These are phyloP conservation scores for Ashinkailepas kermadecensis DNA, from an alignment of 2,888 invertebrate species.

Conservation along the genomic window DNA sequence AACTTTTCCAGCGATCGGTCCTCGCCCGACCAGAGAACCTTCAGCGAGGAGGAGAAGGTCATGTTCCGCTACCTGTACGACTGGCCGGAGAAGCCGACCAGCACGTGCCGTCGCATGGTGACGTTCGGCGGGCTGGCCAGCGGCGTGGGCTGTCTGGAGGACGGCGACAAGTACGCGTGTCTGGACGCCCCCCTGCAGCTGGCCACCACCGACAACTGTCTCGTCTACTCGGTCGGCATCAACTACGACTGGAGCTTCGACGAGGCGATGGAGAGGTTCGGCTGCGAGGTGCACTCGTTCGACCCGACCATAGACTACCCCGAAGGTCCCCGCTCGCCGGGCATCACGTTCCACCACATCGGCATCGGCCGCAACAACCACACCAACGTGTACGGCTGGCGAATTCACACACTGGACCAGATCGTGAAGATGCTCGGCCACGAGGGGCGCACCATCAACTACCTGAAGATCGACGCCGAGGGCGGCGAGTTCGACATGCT, in stretches of 20 bases:
- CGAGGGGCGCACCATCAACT: slow-evolving; percentile 40
- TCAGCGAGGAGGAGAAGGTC: background rate
- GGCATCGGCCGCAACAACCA: slow-evolving; percentile 26
- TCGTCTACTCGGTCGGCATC: slow-evolving; percentile 30
- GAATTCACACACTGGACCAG: slow-evolving; percentile 38
- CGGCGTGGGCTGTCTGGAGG: background rate
- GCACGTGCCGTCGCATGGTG: slow-evolving; percentile 4
- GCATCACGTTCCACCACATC: slow-evolving; percentile 35
- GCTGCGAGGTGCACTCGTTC: slow-evolving; percentile 41
- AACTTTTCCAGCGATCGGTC: background rate
- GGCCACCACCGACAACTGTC: slow-evolving; percentile 23
- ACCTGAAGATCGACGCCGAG: slow-evolving; percentile 43
- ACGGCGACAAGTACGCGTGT: slow-evolving; percentile 27
- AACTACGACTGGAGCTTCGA: slow-evolving; percentile 35
- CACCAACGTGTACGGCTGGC: slow-evolving; percentile 35
- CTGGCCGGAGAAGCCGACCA: background rate
- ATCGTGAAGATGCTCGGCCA: slow-evolving; percentile 39
- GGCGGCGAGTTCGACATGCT: slow-evolving; percentile 40
- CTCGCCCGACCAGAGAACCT: background rate
- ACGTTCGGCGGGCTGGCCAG: background rate
- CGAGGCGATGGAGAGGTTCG: slow-evolving; percentile 31
- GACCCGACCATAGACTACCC: slow-evolving; percentile 36
- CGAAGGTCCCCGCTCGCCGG: slow-evolving; percentile 35
- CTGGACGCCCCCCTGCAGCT: slow-evolving; percentile 20
- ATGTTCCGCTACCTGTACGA: slow-evolving; percentile 18